Conservation (phyloP, 2,888 invertebrate species). For the Podotricha telesiphe region DNA sequence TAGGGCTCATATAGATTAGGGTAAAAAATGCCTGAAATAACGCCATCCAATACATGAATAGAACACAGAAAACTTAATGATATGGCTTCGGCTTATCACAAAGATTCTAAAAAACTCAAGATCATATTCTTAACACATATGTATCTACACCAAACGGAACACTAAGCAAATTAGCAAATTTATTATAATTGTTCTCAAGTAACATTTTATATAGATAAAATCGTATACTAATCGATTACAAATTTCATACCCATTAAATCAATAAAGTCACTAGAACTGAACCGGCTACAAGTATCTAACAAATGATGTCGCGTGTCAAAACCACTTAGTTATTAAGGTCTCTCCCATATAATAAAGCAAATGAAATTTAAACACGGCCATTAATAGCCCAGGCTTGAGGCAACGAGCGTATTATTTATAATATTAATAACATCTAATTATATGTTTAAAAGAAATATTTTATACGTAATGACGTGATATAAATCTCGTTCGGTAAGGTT, state of each 20-base stretch:
- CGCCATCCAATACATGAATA: too few species aligned
- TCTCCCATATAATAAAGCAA: slow-evolving; percentile 49
- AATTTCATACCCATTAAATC: slow-evolving; percentile 6
- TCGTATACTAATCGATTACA: slow-evolving; percentile 4
- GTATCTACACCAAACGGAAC: too few species aligned
- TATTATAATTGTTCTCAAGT: not conserved
- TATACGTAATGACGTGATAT: slow-evolving; percentile 82
- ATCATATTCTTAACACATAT: too few species aligned
- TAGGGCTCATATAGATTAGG: too few species aligned
- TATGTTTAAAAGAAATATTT: slow-evolving; percentile 82
- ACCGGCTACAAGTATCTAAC: slow-evolving; percentile 29
- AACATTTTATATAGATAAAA: slow-evolving; percentile 13
- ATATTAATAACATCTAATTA: slow-evolving; percentile 83
- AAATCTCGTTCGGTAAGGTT: slow-evolving; percentile 73
- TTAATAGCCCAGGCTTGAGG: slow-evolving; percentile 55
- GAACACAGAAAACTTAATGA: too few species aligned
- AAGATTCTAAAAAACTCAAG: too few species aligned
- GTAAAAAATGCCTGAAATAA: too few species aligned
- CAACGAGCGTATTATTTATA: slow-evolving; percentile 73
- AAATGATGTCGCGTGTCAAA: slow-evolving; percentile 37
- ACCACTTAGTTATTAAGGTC: slow-evolving; percentile 43
- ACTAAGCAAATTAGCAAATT: too few species aligned
- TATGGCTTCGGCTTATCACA: too few species aligned
- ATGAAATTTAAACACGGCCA: slow-evolving; percentile 58
- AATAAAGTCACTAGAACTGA: slow-evolving; percentile 35